phyloP scores from a whole-genome alignment of 1,140 invertebrate species.

The Brachionus rotundiformis region DNA sequence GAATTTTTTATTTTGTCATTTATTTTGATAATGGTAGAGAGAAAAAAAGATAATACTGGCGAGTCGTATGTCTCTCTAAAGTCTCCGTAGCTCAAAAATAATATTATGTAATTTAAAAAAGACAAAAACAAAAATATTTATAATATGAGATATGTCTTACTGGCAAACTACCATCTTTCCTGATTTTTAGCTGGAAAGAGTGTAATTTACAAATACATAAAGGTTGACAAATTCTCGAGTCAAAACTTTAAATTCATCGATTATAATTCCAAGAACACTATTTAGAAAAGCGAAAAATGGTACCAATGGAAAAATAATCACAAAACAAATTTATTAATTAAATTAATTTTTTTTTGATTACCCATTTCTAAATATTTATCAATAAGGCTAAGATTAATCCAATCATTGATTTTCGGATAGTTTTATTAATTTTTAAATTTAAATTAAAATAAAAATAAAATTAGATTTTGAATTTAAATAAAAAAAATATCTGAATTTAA shows the following conservation, averaged over 20 bases:
- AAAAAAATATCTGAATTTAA: too few species aligned
- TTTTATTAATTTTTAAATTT: too few species aligned
- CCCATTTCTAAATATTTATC: conserved; percentile 52
- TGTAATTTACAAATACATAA: conserved; percentile 42
- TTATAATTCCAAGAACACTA: conserved; percentile 78
- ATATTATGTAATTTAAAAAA: too few species aligned
- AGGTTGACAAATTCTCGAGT: conserved; percentile 64
- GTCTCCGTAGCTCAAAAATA: conserved; percentile 18
- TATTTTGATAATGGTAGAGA: too few species aligned
- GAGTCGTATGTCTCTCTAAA: conserved; percentile 16
- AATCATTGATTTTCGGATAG: too few species aligned
- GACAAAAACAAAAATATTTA: too few species aligned
- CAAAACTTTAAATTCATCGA: conserved; percentile 80
- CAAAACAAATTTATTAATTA: conserved; percentile 3
- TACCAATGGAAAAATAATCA: conserved; percentile 65
- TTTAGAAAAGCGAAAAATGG: conserved; percentile 79
- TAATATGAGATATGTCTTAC: too few species aligned
- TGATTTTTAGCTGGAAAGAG: conserved; percentile 39
- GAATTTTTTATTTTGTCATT: too few species aligned
- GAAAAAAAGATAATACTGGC: too few species aligned
- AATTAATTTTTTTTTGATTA: neutral
- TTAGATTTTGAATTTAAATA: too few species aligned
- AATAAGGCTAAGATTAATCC: neutral
- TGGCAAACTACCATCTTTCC: neutral
- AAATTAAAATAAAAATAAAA: too few species aligned